Evolutionary conservation across 2,888 invertebrate genomes (phyloP), one percentile per base, ranked within the genome.

Genomic region (Drosophila hamatofila): DNA sequence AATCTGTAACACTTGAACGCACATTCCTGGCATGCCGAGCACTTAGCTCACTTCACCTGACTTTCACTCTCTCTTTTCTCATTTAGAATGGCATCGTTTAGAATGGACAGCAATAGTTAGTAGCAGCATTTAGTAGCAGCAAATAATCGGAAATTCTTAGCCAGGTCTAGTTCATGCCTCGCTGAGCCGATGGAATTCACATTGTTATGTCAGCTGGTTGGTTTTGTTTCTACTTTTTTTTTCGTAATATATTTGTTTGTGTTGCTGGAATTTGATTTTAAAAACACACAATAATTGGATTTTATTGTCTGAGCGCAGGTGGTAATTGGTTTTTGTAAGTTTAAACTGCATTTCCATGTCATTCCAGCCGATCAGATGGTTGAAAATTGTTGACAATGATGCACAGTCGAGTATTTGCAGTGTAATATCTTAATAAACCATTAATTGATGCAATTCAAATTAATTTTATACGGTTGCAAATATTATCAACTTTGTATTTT

Each of bases 141-240:
- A 23, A 33, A 46, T 27, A 44, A 63, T 69, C 71, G 71, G 23
- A 57, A 67, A 80, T 88, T 84, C 86, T 88, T 80, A 59, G 76
- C 67, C 60, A 66, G 66, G 64, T 81, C 71, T 80, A 83, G 72
- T 83, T 88, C 78, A 85, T 85, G 88, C 83, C 70, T 83, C 63
- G 78, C 66, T 83, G 87, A 49, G 39, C 69, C 46, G 66, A 57
- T 72, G 84, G 84, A 85, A 85, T 85, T 71, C 68, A 35, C 52
- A 65, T 75, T 78, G 72, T 75, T 70, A 49, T 73, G 52, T 46
- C 49, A 35, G 30, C 48, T 62, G 61, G 57, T 27, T 63, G 39
- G 12, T 46, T 55, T 33, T 77, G 9, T 42, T 37, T 42, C 37
- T 42, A 21, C 48, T 35, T 48, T 62, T 30, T 11, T 54, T 25